Evolutionary conservation across 2,888 invertebrate genomes (phyloP).

Genomic region (Phortica okadai): DNA sequence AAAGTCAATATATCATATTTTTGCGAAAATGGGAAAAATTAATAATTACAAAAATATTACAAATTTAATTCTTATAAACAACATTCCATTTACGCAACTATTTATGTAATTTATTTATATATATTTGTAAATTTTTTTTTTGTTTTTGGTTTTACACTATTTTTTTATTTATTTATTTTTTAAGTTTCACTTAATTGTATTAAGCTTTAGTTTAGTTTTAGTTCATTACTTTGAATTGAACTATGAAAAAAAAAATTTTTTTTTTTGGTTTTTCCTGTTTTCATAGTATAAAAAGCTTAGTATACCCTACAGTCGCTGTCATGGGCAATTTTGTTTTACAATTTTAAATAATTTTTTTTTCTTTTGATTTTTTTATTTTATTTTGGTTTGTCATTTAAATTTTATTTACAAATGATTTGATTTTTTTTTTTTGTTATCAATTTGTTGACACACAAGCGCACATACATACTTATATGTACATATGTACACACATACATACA

Average conservation of each 20-base stretch:
- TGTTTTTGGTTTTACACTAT: not conserved
- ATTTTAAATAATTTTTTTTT: not conserved
- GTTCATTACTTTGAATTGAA: not conserved
- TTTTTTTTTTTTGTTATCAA: too few species aligned
- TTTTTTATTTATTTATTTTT: not conserved
- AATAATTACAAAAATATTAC: not conserved
- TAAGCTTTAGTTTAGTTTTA: constrained; percentile 5
- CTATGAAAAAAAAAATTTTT: not conserved
- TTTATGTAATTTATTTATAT: not conserved
- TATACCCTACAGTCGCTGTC: constrained; percentile 17
- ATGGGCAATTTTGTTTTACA: not conserved
- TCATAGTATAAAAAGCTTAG: constrained; percentile 6
- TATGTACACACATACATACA: constrained; percentile 3
- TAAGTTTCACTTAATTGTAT: constrained; percentile 7
- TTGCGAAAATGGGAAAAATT: too few species aligned
- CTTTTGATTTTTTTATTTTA: not conserved
- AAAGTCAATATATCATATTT: too few species aligned
- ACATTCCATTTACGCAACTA: not conserved
- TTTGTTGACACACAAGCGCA: too few species aligned
- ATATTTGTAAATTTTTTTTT: not conserved
- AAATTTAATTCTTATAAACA: not conserved
- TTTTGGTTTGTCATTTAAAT: not conserved
- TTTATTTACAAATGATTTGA: too few species aligned
- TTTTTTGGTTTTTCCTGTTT: not conserved
- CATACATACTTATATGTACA: too few species aligned